phyloP scores from a whole-genome alignment of 2,797 vertebrate genomes.

The Sebastes trivittatus region DNA sequence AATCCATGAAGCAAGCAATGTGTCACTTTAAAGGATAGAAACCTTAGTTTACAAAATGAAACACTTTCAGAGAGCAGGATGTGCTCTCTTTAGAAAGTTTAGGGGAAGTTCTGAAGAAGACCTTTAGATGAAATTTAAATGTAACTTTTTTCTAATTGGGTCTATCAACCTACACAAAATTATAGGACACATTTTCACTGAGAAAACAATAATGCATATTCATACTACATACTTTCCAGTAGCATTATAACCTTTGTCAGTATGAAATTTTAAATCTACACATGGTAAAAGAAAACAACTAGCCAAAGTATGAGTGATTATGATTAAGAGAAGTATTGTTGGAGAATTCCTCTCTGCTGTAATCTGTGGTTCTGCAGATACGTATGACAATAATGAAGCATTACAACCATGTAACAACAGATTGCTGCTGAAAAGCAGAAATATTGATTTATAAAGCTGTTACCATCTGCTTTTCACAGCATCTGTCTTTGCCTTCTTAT shows the following conservation, averaged over 20 bases:
- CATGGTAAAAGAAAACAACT: background rate
- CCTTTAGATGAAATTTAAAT: background rate
- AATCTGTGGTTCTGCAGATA: background rate
- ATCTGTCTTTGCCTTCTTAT: background rate
- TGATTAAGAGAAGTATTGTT: background rate
- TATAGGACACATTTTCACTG: background rate
- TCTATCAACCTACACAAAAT: background rate
- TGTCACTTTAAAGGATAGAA: background rate
- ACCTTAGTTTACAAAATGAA: background rate
- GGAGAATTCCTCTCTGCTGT: background rate
- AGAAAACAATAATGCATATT: background rate
- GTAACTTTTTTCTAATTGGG: background rate
- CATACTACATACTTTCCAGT: background rate
- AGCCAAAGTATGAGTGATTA: background rate
- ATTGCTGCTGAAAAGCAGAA: background rate
- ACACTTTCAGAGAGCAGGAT: too few relatives aligned
- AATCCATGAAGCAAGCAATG: background rate
- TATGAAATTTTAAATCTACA: background rate
- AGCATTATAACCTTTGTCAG: background rate
- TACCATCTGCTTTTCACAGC: background rate
- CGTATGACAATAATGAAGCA: background rate
- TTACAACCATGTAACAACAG: background rate
- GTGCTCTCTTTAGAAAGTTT: too few relatives aligned
- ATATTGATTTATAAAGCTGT: background rate
- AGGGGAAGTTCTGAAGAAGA: background rate